Conservation (phyloP, 2,113 vertebrate genomes). For the Gopherus evgoodei region DNA sequence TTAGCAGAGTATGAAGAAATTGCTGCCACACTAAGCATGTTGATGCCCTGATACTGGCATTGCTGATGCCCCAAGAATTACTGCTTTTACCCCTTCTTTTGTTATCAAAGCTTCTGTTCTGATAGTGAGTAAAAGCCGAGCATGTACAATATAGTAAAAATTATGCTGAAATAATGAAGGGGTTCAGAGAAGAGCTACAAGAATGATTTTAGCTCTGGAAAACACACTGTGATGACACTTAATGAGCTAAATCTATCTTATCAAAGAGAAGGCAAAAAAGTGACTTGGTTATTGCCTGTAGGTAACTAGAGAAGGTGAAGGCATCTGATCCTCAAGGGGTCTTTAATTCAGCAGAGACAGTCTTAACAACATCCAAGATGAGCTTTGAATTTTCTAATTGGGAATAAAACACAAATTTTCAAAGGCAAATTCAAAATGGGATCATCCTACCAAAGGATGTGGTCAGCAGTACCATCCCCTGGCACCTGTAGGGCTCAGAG, state of each 20-base stretch:
- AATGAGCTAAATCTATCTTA: not conserved
- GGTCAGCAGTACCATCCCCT: not conserved
- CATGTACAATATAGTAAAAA: not conserved
- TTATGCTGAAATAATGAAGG: not conserved
- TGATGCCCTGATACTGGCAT: not conserved
- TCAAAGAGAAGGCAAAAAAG: accelerated
- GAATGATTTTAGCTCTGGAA: not conserved
- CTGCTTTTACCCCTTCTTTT: not conserved
- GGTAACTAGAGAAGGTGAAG: not conserved
- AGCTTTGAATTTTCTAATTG: not conserved
- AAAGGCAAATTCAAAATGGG: not conserved
- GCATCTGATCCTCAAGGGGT: not conserved
- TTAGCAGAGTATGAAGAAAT: not conserved
- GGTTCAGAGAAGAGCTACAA: not conserved
- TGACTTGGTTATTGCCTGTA: not conserved
- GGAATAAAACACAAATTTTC: not conserved
- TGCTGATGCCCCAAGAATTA: not conserved
- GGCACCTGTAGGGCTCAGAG: not conserved
- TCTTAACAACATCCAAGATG: not conserved
- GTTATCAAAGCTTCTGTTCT: not conserved
- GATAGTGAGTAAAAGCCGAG: not conserved
- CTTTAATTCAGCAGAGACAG: accelerated
- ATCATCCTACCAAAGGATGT: not conserved
- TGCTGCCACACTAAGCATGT: not conserved
- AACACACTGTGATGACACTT: not conserved